Conservation (phyloP, 2,888 invertebrate species). For the Acronicta alni region DNA sequence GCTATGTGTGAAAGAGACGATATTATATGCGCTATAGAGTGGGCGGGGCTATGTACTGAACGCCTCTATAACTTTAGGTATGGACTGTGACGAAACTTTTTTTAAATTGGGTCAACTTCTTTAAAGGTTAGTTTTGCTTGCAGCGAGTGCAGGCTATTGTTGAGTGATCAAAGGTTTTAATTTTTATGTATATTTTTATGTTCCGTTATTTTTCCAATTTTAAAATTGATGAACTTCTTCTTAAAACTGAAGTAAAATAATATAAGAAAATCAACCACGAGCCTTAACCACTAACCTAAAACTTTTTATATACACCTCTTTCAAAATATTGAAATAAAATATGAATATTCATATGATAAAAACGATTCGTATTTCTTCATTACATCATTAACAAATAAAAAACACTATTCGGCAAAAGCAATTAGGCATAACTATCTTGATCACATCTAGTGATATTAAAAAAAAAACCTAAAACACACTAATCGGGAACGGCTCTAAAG, state of each 20-base stretch:
- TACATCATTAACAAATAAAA: background rate
- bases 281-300: too few species aligned
- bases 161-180: background rate
- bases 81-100: constrained; percentile 31
- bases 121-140: constrained; percentile 8
- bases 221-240: too few species aligned
- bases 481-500: constrained; percentile 46
- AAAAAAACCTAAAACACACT: constrained; percentile 22
- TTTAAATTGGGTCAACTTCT: constrained; percentile 27
- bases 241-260: too few species aligned
- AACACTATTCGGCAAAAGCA: background rate
- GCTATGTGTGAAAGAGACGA: constrained; percentile 64
- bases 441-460: constrained; percentile 8
- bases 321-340: too few species aligned
- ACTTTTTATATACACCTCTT: too few species aligned
- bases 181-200: background rate
- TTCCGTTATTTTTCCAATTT: too few species aligned
- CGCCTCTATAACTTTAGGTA: constrained; percentile 65
- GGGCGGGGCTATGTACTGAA: constrained; percentile 71
- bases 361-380: too few species aligned
- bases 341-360: too few species aligned
- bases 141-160: constrained; percentile 6
- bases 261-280: too few species aligned
- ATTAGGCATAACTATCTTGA: background rate
- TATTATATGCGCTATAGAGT: constrained; percentile 69